phyloP scores from a whole-genome alignment of 2,797 vertebrate genomes.

The Spatula clypeata region DNA sequence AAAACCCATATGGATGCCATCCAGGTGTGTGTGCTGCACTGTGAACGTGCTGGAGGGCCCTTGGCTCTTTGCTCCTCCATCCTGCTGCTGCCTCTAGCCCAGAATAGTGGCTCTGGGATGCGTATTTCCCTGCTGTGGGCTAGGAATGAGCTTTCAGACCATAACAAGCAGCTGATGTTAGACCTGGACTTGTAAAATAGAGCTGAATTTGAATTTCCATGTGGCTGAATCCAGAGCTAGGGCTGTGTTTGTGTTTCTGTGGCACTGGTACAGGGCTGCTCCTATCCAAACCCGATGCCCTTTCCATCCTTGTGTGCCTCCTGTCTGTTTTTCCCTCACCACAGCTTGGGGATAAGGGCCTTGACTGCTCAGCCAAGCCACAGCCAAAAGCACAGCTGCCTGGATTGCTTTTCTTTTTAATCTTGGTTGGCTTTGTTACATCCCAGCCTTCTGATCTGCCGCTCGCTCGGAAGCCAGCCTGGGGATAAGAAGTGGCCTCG shows the following conservation, averaged over 20 bases:
- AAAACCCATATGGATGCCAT: background rate
- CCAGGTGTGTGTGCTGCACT: background rate
- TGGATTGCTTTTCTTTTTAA: background rate
- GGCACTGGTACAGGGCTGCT: background rate
- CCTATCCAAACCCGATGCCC: background rate
- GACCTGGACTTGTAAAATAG: background rate
- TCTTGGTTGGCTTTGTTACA: background rate
- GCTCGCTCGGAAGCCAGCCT: background rate
- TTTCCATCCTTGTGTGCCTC: background rate
- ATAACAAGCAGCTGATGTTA: background rate
- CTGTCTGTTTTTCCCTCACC: background rate
- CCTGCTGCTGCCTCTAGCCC: background rate
- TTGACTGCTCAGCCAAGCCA: background rate
- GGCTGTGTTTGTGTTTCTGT: background rate
- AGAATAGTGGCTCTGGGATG: background rate
- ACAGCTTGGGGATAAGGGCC: background rate
- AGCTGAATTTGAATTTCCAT: background rate
- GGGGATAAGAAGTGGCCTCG: background rate
- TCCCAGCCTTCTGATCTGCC: background rate
- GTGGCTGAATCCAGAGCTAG: background rate
- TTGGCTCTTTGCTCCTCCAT: background rate
- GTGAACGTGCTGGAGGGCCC: background rate
- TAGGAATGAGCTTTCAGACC: background rate
- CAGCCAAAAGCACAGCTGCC: background rate
- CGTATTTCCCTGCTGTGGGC: rapidly evolving